These are phyloP conservation scores for Hetaerina titia DNA, from an alignment of 2,888 invertebrate species.

Conservation along the genomic window DNA sequence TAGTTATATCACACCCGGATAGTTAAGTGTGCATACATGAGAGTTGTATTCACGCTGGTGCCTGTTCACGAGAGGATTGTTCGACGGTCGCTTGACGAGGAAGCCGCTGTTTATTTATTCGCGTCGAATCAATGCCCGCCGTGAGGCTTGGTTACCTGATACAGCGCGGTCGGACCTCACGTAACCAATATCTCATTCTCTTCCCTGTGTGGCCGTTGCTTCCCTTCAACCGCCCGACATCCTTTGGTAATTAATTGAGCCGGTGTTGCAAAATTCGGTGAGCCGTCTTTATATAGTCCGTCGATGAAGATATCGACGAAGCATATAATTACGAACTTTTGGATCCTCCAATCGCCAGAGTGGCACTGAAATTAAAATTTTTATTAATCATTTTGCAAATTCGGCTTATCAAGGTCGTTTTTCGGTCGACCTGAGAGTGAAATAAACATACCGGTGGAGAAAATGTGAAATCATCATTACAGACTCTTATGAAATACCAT, in stretches of 20 bases:
- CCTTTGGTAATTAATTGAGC: not conserved
- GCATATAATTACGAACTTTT: not conserved
- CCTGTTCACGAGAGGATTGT: too few relatives aligned
- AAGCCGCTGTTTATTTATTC: not conserved
- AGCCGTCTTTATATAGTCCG: not conserved
- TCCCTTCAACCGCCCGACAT: not conserved
- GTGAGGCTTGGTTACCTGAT: not conserved
- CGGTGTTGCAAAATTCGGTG: not conserved
- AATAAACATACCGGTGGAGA: not conserved
- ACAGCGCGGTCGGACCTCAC: not conserved
- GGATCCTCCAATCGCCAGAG: too few relatives aligned
- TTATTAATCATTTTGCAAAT: not conserved
- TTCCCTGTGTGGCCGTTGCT: not conserved
- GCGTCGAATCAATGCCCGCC: not conserved
- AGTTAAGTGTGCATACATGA: not conserved
- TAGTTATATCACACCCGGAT: not conserved
- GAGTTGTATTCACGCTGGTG: not conserved
- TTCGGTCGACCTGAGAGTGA: not conserved
- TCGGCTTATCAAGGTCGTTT: not conserved
- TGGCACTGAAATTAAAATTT: not conserved
- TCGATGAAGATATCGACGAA: not conserved
- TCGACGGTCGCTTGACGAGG: too few relatives aligned
- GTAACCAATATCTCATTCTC: not conserved
- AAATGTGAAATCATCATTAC: not conserved
- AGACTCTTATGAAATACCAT: not conserved